Evolutionary conservation across 2,113 vertebrate species (phyloP).

Genomic region (Labeo catla): DNA sequence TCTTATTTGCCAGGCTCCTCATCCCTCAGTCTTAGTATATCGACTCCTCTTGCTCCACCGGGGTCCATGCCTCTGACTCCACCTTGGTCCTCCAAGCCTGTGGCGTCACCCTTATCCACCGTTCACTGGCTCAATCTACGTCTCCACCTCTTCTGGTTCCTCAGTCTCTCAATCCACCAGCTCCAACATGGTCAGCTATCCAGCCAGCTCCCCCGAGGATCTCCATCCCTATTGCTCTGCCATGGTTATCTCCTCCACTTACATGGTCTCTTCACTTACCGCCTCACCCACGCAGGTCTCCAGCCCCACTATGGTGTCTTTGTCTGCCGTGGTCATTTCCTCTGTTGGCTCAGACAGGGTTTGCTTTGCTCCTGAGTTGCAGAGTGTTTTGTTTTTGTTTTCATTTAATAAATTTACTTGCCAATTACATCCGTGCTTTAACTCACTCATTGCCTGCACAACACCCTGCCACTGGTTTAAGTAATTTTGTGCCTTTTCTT

Average conservation of each 20-base stretch:
- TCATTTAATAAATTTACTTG: background rate
- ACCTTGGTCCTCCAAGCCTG: background rate
- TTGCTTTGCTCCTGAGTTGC: background rate
- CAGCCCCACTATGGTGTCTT: background rate
- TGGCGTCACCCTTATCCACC: background rate
- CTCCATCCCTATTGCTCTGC: background rate
- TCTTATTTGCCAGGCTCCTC: background rate
- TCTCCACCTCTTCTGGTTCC: background rate
- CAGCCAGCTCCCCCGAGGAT: no score
- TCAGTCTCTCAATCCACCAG: no score
- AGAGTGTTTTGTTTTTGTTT: background rate
- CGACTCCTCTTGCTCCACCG: background rate
- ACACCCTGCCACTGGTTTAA: background rate
- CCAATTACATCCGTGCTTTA: background rate
- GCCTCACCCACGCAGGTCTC: background rate
- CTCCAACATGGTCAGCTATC: no score
- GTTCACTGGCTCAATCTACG: background rate
- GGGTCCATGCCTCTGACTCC: background rate
- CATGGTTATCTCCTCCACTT: no score
- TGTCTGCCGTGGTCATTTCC: background rate
- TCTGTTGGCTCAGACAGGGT: no score
- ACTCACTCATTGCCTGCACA: background rate
- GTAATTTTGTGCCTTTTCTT: background rate
- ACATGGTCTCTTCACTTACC: background rate
- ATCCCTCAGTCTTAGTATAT: background rate